Percentiles rank a stretch among this genome's conserved stretches.
These are phyloP conservation scores for Trisateles emortualis DNA, from an alignment of 2,888 invertebrate genomes.

Conservation along the genomic window DNA sequence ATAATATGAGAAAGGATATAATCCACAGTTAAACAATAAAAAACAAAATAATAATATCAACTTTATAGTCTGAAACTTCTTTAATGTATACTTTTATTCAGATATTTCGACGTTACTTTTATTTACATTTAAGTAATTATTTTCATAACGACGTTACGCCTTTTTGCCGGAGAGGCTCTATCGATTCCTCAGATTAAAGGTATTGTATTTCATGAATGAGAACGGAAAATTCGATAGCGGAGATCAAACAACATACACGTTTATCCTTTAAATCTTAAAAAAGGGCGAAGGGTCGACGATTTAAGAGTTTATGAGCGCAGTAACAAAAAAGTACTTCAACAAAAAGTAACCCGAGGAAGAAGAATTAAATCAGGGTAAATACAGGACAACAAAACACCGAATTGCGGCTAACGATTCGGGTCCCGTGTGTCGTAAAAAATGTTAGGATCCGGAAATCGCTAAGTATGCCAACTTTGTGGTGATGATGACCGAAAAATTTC, in stretches of 20 bases:
- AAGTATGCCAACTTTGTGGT: constrained; percentile 37
- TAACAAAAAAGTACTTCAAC: constrained; percentile 28
- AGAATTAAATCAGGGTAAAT: constrained; percentile 40
- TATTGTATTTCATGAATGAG: constrained; percentile 32
- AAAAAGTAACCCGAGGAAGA: constrained; percentile 21
- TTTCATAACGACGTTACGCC: too few relatives aligned
- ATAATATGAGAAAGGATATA: too few relatives aligned
- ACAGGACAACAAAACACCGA: constrained; percentile 33
- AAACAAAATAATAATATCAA: too few relatives aligned
- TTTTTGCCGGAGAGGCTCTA: constrained; percentile 5
- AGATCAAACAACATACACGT: constrained; percentile 40
- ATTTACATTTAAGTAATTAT: too few relatives aligned
- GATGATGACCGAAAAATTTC: constrained; percentile 46
- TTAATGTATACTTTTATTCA: too few relatives aligned
- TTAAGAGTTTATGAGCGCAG: constrained; percentile 34
- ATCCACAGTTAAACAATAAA: too few relatives aligned
- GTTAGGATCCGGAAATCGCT: constrained; percentile 39
- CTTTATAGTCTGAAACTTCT: too few relatives aligned
- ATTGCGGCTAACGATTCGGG: constrained; percentile 25
- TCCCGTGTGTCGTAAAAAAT: constrained; percentile 34
- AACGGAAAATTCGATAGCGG: constrained; percentile 20
- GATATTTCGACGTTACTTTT: too few relatives aligned
- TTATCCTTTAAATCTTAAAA: constrained; percentile 39
- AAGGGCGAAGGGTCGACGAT: constrained; percentile 24
- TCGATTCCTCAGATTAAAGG: constrained; percentile 27